Evolutionary conservation across 2,797 vertebrate species (phyloP).

Genomic region (Aeoliscus strigatus): DNA sequence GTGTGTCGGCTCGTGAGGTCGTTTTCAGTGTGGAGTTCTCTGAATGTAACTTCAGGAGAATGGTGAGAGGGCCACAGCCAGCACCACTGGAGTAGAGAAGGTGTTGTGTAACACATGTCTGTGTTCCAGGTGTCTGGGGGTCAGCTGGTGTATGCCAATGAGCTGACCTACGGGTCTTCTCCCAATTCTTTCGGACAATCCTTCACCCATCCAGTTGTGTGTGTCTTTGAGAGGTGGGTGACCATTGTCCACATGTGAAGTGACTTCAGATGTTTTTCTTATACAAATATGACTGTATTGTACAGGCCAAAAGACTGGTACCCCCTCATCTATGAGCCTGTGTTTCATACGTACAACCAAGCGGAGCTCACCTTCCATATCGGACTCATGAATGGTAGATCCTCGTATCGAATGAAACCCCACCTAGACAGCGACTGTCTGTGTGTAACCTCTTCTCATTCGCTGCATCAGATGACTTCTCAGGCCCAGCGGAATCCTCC

Average conservation of each 20-base stretch:
- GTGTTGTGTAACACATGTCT: neutral
- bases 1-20: conserved; percentile 32
- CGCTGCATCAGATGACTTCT: conserved; percentile 65
- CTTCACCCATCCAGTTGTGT: conserved; percentile 50
- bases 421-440: neutral
- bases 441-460: neutral
- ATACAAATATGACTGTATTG: neutral
- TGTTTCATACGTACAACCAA: conserved; percentile 49
- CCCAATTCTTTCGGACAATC: conserved; percentile 14
- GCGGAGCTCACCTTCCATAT: conserved; percentile 61
- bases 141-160: conserved; percentile 54
- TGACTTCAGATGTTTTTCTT: neutral
- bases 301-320: conserved; percentile 62
- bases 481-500: conserved; percentile 30
- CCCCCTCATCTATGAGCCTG: conserved; percentile 47
- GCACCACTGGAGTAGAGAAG: too few relatives aligned
- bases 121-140: conserved; percentile 58
- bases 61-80: conserved; percentile 44
- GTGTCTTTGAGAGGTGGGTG: conserved; percentile 60
- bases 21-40: conserved; percentile 53
- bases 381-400: conserved; percentile 67
- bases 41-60: conserved; percentile 58
- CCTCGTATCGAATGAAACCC: neutral
- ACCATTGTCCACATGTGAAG: too few relatives aligned
- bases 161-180: conserved; percentile 43